phyloP scores from a whole-genome alignment of 2,888 invertebrate species.

The Scaptomyza reducta region DNA sequence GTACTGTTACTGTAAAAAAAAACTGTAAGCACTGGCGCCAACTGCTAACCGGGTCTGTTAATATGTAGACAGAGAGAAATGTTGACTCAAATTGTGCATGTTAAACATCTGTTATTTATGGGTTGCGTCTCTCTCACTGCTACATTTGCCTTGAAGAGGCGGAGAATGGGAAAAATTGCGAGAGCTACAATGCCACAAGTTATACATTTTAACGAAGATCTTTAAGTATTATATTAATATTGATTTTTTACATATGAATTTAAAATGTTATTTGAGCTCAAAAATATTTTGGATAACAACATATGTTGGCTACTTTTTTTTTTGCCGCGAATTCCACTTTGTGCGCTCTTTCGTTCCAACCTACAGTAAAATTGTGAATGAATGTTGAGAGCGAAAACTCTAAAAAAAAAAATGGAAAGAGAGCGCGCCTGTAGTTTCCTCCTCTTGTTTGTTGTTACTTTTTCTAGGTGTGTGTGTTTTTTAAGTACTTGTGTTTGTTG shows the following conservation, averaged over 20 bases:
- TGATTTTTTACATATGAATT: not conserved
- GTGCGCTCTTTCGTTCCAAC: slow-evolving; percentile 38
- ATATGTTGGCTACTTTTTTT: slow-evolving; percentile 39
- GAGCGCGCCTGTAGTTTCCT: slow-evolving; percentile 42
- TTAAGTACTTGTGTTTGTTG: slow-evolving; percentile 33
- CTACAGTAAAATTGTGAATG: slow-evolving; percentile 52
- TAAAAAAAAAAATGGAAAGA: slow-evolving; percentile 19
- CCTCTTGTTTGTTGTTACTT: slow-evolving; percentile 63
- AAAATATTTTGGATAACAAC: slow-evolving; percentile 18
- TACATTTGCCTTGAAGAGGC: slow-evolving; percentile 20
- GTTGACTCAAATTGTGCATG: slow-evolving; percentile 55
- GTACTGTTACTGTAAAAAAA: slow-evolving; percentile 49
- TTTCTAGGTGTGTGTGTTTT: slow-evolving; percentile 5
- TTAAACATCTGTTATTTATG: slow-evolving; percentile 52
- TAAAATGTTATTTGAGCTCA: not conserved
- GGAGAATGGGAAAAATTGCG: not conserved
- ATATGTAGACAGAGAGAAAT: slow-evolving; percentile 21
- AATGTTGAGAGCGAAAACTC: slow-evolving; percentile 43
- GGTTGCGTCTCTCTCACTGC: slow-evolving; percentile 26
- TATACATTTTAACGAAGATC: slow-evolving; percentile 31
- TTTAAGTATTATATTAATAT: slow-evolving; percentile 3
- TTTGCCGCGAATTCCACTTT: slow-evolving; percentile 38
- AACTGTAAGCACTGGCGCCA: slow-evolving; percentile 57
- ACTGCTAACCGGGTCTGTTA: slow-evolving; percentile 51
- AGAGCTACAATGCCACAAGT: slow-evolving; percentile 10